Evolutionary conservation across 2,797 vertebrate genomes (phyloP).

Genomic region (Melanotaenia pygmaea): DNA sequence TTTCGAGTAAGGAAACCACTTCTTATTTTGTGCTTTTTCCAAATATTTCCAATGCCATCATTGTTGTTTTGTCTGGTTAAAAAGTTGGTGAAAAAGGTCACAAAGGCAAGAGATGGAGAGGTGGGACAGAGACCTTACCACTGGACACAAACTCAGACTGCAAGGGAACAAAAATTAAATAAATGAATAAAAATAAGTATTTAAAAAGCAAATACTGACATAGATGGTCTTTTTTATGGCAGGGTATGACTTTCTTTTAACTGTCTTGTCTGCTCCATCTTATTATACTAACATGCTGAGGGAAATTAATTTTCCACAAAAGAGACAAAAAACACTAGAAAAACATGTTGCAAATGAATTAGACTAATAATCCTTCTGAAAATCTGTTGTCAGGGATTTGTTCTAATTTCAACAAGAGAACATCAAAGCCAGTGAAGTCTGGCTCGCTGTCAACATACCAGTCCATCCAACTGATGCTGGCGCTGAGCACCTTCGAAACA

Average conservation of each 20-base stretch:
- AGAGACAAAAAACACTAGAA: not conserved
- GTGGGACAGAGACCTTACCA: too few species aligned
- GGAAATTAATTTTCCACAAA: not conserved
- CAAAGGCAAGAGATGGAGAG: too few species aligned
- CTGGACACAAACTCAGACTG: too few species aligned
- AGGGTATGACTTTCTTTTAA: too few species aligned
- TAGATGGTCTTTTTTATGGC: not conserved
- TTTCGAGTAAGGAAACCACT: not conserved
- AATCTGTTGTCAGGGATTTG: constrained; percentile 1
- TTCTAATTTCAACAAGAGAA: constrained; percentile 16
- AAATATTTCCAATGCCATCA: not conserved
- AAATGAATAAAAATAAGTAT: too few species aligned
- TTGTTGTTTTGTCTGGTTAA: too few species aligned
- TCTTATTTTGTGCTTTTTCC: not conserved
- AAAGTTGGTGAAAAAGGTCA: too few species aligned
- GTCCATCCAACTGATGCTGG: constrained; percentile 6
- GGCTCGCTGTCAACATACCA: constrained; percentile 4
- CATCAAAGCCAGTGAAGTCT: constrained; percentile 5
- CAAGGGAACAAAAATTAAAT: too few species aligned
- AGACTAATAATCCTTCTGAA: not conserved
- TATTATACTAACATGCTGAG: not conserved
- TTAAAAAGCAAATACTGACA: not conserved
- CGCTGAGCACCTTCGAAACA: not conserved
- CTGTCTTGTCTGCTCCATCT: not conserved
- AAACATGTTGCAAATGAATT: not conserved